phyloP scores from a whole-genome alignment of 2,113 vertebrate genomes.

The Micronisus gabar region DNA sequence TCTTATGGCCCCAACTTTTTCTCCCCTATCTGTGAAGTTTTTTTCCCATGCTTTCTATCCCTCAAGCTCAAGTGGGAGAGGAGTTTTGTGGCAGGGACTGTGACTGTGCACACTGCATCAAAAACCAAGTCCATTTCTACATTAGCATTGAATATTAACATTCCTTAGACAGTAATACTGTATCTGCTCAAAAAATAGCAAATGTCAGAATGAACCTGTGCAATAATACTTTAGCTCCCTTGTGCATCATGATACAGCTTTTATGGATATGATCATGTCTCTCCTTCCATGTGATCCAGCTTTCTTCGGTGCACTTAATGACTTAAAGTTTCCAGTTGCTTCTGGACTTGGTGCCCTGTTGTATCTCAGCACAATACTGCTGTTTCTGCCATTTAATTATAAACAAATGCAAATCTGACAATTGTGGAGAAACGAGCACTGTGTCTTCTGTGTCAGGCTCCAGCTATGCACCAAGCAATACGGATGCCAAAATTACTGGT shows the following conservation, averaged over 20 bases:
- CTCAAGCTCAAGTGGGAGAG: neutral
- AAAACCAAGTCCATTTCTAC: neutral
- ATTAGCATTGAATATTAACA: neutral
- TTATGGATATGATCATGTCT: neutral
- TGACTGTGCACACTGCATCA: neutral
- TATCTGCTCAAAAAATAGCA: neutral
- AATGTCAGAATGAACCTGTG: neutral
- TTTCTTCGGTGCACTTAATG: neutral
- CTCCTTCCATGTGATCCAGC: neutral
- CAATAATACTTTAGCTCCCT: neutral
- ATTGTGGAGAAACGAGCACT: neutral
- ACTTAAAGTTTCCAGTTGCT: conserved; percentile 52
- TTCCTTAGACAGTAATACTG: neutral
- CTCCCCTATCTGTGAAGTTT: neutral
- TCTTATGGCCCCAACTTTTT: neutral
- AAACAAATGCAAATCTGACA: conserved; percentile 47
- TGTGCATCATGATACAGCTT: neutral
- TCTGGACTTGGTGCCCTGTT: conserved; percentile 25
- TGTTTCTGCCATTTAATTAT: conserved; percentile 36
- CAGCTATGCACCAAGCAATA: conserved; percentile 25
- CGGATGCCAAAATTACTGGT: neutral
- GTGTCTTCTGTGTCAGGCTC: neutral
- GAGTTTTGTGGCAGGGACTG: neutral
- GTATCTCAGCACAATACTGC: conserved; percentile 35
- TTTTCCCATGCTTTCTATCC: neutral